Conservation (phyloP, 2,888 invertebrate species). For the Meta bourneti region DNA sequence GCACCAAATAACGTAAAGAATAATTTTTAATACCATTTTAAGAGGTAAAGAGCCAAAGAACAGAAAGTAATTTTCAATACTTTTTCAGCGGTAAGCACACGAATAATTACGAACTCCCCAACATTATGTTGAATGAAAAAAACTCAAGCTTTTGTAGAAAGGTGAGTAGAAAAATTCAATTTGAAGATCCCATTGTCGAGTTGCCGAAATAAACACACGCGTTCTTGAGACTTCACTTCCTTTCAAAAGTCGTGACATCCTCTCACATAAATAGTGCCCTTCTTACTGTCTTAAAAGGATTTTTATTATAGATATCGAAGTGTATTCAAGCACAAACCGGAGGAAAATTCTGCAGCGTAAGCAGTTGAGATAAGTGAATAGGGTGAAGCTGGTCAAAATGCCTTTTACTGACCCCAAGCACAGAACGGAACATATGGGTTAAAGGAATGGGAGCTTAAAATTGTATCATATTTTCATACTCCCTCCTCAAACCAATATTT, state of each 20-base stretch:
- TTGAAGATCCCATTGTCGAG: not conserved
- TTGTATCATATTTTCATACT: not conserved
- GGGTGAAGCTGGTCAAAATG: not conserved
- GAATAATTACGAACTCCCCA: not conserved
- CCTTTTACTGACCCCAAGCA: slow-evolving; percentile 1
- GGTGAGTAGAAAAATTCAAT: not conserved
- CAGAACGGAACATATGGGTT: not conserved
- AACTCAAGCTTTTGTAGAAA: not conserved
- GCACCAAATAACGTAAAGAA: too few species aligned
- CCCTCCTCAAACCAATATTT: not conserved
- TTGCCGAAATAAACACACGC: not conserved
- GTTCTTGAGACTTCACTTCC: not conserved
- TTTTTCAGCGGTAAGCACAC: not conserved
- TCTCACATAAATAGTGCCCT: not conserved
- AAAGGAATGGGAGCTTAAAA: not conserved
- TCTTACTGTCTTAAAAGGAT: not conserved
- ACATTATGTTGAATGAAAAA: too few species aligned
- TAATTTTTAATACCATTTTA: too few species aligned
- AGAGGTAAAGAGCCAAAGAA: too few species aligned
- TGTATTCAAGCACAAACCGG: not conserved
- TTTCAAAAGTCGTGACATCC: not conserved
- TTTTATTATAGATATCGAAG: not conserved
- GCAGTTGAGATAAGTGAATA: not conserved
- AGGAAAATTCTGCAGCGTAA: not conserved
- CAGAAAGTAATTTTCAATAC: not conserved